Evolutionary conservation across 2,888 invertebrate genomes (phyloP).

Genomic region (Volucella bombylans): DNA sequence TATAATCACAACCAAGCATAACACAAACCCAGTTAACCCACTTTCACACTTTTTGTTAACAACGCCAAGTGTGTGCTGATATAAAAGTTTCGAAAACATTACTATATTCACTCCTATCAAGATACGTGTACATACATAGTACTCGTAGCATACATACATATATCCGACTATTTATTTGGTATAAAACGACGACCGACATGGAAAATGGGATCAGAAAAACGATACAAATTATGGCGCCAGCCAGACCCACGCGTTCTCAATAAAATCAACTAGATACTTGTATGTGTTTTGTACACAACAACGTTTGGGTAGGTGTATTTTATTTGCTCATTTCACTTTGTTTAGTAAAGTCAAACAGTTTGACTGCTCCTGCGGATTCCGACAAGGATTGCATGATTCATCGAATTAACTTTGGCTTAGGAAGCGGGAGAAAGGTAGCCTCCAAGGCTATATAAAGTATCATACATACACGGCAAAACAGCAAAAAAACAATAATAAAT

Average conservation of each 20-base stretch:
- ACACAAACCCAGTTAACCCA: conserved; percentile 55
- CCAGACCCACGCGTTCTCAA: conserved; percentile 47
- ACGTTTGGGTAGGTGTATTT: conserved; percentile 20
- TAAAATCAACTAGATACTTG: conserved; percentile 26
- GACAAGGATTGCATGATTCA: conserved; percentile 61
- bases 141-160: too few species aligned
- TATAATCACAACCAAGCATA: conserved; percentile 42
- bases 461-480: background rate
- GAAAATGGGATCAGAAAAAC: conserved; percentile 22
- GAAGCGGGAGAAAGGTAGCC: background rate
- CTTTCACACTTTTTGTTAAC: conserved; percentile 42
- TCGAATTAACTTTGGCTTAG: conserved; percentile 49
- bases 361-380: conserved; percentile 28
- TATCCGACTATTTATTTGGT: background rate
- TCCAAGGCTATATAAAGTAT: background rate
- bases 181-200: conserved; percentile 1
- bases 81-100: conserved; percentile 35
- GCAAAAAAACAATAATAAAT: conserved; percentile 29
- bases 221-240: conserved; percentile 62
- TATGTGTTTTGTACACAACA: background rate
- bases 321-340: conserved; percentile 58
- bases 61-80: conserved; percentile 29
- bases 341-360: conserved; percentile 54
- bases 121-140: too few species aligned
- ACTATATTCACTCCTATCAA: background rate